These are phyloP conservation scores for Brachionus rotundiformis DNA, from an alignment of 1,140 invertebrate species.

Conservation along the genomic window DNA sequence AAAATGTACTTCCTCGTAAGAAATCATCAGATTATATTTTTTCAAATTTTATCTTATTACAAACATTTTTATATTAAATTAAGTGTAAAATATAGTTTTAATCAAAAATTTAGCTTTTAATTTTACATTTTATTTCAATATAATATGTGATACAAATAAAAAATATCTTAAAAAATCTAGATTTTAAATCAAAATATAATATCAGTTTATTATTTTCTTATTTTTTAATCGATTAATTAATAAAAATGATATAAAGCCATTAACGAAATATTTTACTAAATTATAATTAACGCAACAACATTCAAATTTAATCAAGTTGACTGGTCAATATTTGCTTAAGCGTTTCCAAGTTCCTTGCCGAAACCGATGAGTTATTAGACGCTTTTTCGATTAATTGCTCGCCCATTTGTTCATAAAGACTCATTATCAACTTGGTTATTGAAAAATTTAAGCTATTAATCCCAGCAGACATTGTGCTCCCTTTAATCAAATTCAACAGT, in stretches of 20 bases:
- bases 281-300: not conserved
- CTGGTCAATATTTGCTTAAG: conserved; percentile 55
- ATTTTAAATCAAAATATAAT: conserved; percentile 4
- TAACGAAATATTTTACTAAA: not conserved
- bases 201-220: not conserved
- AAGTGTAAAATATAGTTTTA: too few relatives aligned
- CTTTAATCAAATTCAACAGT: conserved; percentile 58
- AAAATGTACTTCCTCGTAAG: too few relatives aligned
- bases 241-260: not conserved
- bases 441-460: conserved; percentile 58
- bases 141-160: not conserved
- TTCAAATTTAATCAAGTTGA: conserved; percentile 34
- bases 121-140: not conserved
- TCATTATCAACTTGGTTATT: conserved; percentile 56
- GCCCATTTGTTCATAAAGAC: conserved; percentile 60
- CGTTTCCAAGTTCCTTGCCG: conserved; percentile 57
- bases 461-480: conserved; percentile 56
- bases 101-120: not conserved
- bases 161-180: not conserved
- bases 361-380: conserved; percentile 57
- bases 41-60: too few relatives aligned
- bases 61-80: too few relatives aligned
- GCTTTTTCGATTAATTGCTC: conserved; percentile 58
- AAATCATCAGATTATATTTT: too few relatives aligned
- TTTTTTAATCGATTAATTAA: not conserved